Evolutionary conservation across 2,797 vertebrate species (phyloP).

Genomic region (Luscinia megarhynchos): DNA sequence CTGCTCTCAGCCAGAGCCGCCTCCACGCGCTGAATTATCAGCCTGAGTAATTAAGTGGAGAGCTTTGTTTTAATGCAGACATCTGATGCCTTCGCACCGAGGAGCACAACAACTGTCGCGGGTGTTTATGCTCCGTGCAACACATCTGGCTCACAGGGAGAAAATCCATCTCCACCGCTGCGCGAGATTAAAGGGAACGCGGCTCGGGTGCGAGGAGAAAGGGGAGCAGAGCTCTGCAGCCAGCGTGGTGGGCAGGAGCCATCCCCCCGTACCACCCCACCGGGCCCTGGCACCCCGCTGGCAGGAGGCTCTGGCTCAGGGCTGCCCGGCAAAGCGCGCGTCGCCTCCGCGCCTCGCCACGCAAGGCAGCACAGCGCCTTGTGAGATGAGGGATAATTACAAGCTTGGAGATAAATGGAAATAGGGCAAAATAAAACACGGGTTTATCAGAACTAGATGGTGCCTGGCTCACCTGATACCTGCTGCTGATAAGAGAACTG

Average conservation of each 20-base stretch:
- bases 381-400: background rate
- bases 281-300: rapidly evolving
- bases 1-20: conserved; percentile 56
- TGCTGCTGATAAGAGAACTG: conserved; percentile 43
- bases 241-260: background rate
- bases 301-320: background rate
- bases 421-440: conserved; percentile 40
- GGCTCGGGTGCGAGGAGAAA: background rate
- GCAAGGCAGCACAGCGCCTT: rapidly evolving
- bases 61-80: conserved; percentile 66
- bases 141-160: conserved; percentile 69
- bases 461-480: conserved; percentile 55
- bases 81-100: conserved; percentile 61
- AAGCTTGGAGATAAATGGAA: conserved; percentile 27
- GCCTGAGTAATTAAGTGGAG: conserved; percentile 66
- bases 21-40: conserved; percentile 48
- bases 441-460: conserved; percentile 40
- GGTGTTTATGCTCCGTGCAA: conserved; percentile 57
- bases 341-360: background rate
- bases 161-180: conserved; percentile 14
- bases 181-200: background rate
- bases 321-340: background rate
- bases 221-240: background rate
- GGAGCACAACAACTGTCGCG: conserved; percentile 65
- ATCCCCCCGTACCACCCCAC: rapidly evolving